A percentile compares a stretch with the other conserved stretches of the same genome.
Evolutionary conservation across 2,113 vertebrate genomes (phyloP).

Genomic region (Nyctibius bracteatus): DNA sequence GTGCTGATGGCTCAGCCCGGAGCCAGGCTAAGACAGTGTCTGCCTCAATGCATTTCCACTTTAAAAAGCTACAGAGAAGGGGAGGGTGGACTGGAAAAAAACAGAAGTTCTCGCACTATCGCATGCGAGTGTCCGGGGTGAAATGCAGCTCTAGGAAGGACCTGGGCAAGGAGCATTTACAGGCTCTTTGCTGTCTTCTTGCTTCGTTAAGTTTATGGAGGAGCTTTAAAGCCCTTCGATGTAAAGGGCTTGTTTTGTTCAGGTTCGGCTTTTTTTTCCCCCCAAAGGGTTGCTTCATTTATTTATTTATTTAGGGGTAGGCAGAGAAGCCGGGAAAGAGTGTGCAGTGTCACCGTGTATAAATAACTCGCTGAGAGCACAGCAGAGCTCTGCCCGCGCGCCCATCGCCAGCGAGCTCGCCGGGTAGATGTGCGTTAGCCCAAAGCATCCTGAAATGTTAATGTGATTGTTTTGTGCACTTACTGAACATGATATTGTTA

Average conservation of each 20-base stretch:
- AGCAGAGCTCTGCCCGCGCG: background rate
- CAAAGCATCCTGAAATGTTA: slow-evolving; percentile 2
- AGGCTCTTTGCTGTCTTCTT: background rate
- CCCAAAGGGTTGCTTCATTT: background rate
- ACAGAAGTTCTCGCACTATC: background rate
- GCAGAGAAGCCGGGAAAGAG: background rate
- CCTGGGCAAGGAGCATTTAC: background rate
- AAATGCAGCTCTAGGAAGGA: background rate
- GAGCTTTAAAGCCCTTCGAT: background rate
- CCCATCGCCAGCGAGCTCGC: background rate
- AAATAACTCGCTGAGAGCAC: background rate
- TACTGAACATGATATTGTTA: background rate
- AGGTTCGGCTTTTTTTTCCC: background rate
- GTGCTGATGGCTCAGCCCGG: background rate
- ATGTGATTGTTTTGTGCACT: slow-evolving; percentile 17
- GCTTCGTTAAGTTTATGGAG: background rate
- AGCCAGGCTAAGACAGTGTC: background rate
- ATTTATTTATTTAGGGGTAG: background rate
- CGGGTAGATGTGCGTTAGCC: background rate
- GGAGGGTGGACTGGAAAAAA: background rate
- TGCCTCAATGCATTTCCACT: background rate
- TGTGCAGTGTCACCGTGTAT: background rate
- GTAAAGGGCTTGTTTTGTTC: background rate
- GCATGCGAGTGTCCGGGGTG: accelerated
- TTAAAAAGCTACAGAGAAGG: background rate